Base-by-base conservation (phyloP, 2,888 invertebrate genomes). In the Eurois occulta region DNA sequence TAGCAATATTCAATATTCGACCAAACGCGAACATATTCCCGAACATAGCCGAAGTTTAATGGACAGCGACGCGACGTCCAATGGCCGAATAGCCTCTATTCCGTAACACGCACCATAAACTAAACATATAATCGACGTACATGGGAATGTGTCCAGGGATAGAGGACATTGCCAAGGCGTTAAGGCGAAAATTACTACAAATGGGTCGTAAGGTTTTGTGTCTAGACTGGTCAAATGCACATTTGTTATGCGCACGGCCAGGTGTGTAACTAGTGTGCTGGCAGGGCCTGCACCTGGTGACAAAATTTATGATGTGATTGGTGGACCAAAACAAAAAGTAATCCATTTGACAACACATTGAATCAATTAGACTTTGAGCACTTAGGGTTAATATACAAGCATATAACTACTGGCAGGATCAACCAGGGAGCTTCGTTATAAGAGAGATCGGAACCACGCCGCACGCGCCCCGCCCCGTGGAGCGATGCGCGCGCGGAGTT, bases 91-190 rank as follows among this genome's bases (percentile, higher is more conserved):
- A 55, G 66, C 65, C 52, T 41, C 70, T 67, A 74, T 69, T 82
- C 79, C 87, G 88, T 90, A 89, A 85, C 80, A 88, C 84, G 83
- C 77, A 52, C 60, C 84, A 88, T 87, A 86, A 82, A 86, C 77
- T 87, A 76, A 76, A 82, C 75, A 76, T 81, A 70, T 85, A 78
- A 87, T 88, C 78, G 81, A 82, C 88, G 66, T 78, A 85, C 75
- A 78, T 55, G 72, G 77, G 70, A 70, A 41, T 65, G 77, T 71
- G 83, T 71, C 32, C 32, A n/a, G 48, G 43, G 18, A n/a, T 24
- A n/a, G 16, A 24, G 70, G 55, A 72, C 77, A 68, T 72, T 72
- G 73, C 60, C 43, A 76, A 72, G 55, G 67, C 48, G 66, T 86
- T 66, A 70, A 58, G 38, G 70, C 68, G 73, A 81, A 74, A 79